phyloP scores from a whole-genome alignment of 2,113 vertebrate species.

The Anser brachyrhynchus region DNA sequence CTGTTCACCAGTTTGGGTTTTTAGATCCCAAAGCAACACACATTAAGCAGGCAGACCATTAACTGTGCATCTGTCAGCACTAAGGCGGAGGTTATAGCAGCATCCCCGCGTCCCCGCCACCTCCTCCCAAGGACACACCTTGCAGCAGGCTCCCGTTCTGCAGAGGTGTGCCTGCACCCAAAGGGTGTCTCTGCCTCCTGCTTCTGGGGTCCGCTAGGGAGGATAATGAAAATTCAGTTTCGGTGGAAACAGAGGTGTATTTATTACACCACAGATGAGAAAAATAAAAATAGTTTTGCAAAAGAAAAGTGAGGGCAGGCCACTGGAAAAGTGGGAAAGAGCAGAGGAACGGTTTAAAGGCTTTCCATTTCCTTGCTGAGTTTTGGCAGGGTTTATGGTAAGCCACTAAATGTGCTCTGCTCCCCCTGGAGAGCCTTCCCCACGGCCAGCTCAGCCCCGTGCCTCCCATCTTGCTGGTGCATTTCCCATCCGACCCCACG shows the following conservation, averaged over 20 bases:
- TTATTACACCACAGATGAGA: neutral
- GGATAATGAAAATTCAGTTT: neutral
- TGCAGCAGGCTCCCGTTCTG: neutral
- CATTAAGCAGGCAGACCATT: neutral
- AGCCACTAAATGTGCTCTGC: neutral
- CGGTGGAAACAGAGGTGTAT: neutral
- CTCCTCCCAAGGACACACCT: neutral
- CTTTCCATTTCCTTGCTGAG: neutral
- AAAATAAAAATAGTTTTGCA: neutral
- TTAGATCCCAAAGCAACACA: neutral
- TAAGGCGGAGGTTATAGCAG: neutral
- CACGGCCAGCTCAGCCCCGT: neutral
- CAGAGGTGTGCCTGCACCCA: neutral
- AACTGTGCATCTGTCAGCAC: slow-evolving; percentile 37
- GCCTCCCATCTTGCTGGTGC: neutral
- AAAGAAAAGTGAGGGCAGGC: neutral
- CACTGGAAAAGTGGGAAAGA: neutral
- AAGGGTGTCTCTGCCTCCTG: neutral
- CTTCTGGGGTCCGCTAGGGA: neutral
- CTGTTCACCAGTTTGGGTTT: neutral
- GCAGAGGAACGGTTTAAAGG: neutral
- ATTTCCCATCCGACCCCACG: neutral
- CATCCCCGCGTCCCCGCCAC: neutral
- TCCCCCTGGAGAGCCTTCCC: neutral
- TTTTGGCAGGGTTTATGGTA: neutral